These are phyloP conservation scores for Parochlus steinenii DNA, from an alignment of 2,888 invertebrate genomes.

Conservation along the genomic window DNA sequence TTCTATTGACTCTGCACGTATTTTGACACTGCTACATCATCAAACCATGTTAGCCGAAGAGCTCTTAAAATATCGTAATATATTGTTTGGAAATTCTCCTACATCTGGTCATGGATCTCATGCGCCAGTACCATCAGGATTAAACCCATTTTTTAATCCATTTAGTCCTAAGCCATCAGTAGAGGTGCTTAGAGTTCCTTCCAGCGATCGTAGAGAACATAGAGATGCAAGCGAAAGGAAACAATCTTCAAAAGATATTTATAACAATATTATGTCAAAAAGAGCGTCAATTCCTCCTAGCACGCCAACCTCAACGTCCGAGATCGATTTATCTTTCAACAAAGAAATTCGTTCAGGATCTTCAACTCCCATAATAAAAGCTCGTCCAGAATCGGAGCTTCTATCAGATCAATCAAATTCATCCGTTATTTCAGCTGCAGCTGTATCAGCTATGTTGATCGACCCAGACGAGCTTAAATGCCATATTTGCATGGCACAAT, in stretches of 20 bases:
- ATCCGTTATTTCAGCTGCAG: slow-evolving; percentile 25
- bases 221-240: slow-evolving; percentile 14
- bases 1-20: slow-evolving; percentile 33
- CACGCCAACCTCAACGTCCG: slow-evolving; percentile 33
- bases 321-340: slow-evolving; percentile 32
- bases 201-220: slow-evolving; percentile 15
- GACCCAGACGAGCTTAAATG: slow-evolving; percentile 39
- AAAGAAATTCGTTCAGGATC: slow-evolving; percentile 23
- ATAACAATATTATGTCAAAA: too few relatives aligned
- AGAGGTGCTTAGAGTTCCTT: slow-evolving; percentile 8
- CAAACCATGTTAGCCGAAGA: slow-evolving; percentile 31
- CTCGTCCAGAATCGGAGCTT: slow-evolving; percentile 11
- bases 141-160: slow-evolving; percentile 3
- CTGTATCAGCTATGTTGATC: slow-evolving; percentile 25
- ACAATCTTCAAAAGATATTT: too few relatives aligned
- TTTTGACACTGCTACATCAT: slow-evolving; percentile 36
- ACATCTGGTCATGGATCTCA: too few relatives aligned
- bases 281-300: too few relatives aligned
- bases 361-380: slow-evolving; percentile 21
- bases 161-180: slow-evolving; percentile 8
- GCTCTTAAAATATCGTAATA: slow-evolving; percentile 24
- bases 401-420: slow-evolving; percentile 22
- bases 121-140: slow-evolving; percentile 4
- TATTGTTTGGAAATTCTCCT: slow-evolving; percentile 7
- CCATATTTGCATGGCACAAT: slow-evolving; percentile 69